Evolutionary conservation across 2,797 vertebrate species (phyloP).

Genomic region (Phataginus tricuspis): DNA sequence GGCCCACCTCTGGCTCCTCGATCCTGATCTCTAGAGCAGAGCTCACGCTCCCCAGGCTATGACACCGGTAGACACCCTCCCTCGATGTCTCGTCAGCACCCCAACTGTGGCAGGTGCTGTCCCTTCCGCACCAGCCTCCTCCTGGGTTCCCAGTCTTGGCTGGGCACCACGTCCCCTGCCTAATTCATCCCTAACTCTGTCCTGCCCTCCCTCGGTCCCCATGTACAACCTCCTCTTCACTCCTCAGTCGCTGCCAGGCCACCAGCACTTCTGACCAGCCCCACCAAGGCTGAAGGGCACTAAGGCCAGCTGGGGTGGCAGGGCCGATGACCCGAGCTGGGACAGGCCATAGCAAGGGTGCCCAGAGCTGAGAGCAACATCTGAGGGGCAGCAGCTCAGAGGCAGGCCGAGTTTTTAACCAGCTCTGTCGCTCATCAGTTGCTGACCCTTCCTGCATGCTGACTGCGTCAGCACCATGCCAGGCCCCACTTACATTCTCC

Average conservation of each 20-base stretch:
- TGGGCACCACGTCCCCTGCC: neutral
- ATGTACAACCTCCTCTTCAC: neutral
- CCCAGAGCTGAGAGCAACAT: neutral
- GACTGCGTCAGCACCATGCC: neutral
- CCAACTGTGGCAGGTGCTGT: rapidly evolving
- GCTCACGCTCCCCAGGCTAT: neutral
- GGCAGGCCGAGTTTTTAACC: neutral
- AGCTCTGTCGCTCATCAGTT: neutral
- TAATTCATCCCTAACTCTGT: neutral
- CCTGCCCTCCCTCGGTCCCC: neutral
- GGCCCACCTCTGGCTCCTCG: neutral
- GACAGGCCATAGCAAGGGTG: neutral
- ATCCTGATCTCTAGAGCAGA: neutral
- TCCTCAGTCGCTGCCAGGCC: neutral
- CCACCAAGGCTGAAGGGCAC: neutral
- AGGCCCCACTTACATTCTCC: too few species aligned
- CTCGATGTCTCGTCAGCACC: neutral
- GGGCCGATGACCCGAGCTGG: too few species aligned
- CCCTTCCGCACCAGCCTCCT: neutral
- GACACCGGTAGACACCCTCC: neutral
- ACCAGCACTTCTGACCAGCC: neutral
- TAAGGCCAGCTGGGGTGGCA: too few species aligned
- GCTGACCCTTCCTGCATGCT: neutral
- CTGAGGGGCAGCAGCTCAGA: neutral
- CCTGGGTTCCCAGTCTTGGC: neutral